Conservation (phyloP, 2,797 vertebrate species). For the Tarsius wallacei region DNA sequence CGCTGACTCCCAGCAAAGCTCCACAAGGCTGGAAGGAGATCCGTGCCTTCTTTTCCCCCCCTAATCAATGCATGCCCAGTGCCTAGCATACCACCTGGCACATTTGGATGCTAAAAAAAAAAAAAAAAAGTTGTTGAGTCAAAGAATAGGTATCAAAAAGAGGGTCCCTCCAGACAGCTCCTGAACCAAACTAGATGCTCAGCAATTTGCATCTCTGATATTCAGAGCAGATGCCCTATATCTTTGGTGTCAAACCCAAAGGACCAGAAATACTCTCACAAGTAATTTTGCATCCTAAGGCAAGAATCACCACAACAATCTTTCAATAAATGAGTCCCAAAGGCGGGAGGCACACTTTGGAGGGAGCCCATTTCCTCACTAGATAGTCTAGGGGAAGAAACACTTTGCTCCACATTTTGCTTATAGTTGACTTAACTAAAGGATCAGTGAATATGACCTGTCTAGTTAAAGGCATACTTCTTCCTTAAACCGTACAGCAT, state of each 20-base stretch:
- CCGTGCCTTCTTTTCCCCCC: neutral
- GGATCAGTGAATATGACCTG: neutral
- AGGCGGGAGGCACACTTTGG: neutral
- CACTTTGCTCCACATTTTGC: neutral
- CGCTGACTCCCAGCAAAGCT: conserved; percentile 15
- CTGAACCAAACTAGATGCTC: neutral
- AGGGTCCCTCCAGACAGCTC: neutral
- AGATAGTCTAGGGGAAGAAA: neutral
- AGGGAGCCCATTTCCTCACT: neutral
- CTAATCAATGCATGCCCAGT: neutral
- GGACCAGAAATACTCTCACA: conserved; percentile 32
- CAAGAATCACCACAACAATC: neutral
- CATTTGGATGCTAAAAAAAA: conserved; percentile 10
- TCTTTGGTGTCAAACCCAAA: conserved; percentile 28
- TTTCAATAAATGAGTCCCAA: neutral
- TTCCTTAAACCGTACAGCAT: conserved; percentile 30
- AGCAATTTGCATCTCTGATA: conserved; percentile 33
- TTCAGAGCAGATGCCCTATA: conserved; percentile 43
- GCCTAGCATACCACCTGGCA: neutral
- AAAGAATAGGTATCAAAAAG: conserved; percentile 26
- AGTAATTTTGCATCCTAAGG: neutral
- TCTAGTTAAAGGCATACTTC: neutral
- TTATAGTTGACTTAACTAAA: conserved; percentile 13
- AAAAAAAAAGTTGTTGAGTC: neutral
- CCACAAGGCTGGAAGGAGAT: neutral